These are phyloP conservation scores for Drosophila rellima DNA, from an alignment of 2,888 invertebrate genomes.

Conservation along the genomic window DNA sequence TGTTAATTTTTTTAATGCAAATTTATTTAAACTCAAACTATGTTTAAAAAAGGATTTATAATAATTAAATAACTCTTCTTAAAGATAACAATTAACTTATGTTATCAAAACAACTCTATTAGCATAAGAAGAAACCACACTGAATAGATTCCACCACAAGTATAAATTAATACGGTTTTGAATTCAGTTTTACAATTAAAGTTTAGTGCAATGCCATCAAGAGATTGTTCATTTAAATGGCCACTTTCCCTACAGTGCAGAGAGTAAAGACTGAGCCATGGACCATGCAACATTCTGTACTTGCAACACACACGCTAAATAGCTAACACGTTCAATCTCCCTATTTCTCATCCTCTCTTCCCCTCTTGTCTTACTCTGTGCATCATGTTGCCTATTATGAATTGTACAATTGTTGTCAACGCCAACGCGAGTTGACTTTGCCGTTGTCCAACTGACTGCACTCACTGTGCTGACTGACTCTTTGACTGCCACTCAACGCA, in stretches of 20 bases:
- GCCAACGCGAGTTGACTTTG: constrained; percentile 59
- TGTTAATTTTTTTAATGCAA: too few species aligned
- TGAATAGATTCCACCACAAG: too few species aligned
- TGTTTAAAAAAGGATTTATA: too few species aligned
- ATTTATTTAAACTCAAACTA: too few species aligned
- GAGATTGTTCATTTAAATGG: not conserved
- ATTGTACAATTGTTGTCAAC: constrained; percentile 79
- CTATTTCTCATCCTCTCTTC: not conserved
- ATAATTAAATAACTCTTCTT: too few species aligned
- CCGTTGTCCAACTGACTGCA: constrained; percentile 59
- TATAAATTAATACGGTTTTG: too few species aligned
- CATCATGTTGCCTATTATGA: constrained; percentile 78
- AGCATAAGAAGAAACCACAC: too few species aligned
- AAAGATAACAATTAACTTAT: too few species aligned
- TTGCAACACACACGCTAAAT: constrained; percentile 50
- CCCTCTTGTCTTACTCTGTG: constrained; percentile 12
- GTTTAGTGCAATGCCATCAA: not conserved
- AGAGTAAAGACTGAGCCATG: constrained; percentile 1
- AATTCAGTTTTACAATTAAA: too few species aligned
- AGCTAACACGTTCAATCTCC: constrained; percentile 56
- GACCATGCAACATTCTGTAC: constrained; percentile 47
- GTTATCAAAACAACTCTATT: too few species aligned
- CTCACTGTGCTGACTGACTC: constrained; percentile 52
- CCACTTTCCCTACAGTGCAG: not conserved
- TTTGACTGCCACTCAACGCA: constrained; percentile 58